Base-by-base conservation (phyloP, 2,797 vertebrate species). In the Somateria mollissima region DNA sequence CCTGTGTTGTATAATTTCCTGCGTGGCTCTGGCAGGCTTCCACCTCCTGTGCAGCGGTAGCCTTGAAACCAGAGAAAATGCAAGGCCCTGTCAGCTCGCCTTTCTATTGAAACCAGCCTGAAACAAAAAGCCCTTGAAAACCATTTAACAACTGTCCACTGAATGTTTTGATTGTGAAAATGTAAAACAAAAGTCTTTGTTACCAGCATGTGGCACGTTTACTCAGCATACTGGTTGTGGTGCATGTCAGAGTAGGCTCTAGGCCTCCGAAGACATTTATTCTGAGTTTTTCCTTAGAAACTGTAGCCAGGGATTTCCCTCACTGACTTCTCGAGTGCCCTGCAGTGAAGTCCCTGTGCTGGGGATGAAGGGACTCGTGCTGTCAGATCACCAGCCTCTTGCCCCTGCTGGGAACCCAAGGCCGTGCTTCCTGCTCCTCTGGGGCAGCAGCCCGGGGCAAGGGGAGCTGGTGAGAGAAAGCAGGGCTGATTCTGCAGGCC, bases 41-140 rank as follows among this genome's bases (percentile, higher is more conserved):
- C 60, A 20, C 8, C 0, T 39, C 61, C 36, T 71, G 30, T 7
- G 6, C 53, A 43, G 25, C 9, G 0, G 41, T 53, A 70, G 45
- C 65, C 69, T 67, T 94, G 77, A 92, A 91, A 89, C 41, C 25
- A 65, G 84, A 82, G 47, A 57, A 77, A 32, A 76, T 3, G 2
- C 36, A 49, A 39, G 30, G 30, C 24, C 32, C 58, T 58, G 45
- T 73, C 57, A 13, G 1, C 51, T 61, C 56, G 15, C 71, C 30
- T 84, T 93, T 39, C 77, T 64, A 20, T 81, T 89, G 67, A 90
- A 78, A 49, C n/a, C 51, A 49, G 13, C 43, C 64, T 84, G 88
- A 93, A 88, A 86, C 71, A 95, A 72, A 95, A 94, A 84, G 57
- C 18, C 32, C 60, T 90, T 89, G 82, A 82, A 93, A 92, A 74